These are phyloP conservation scores for Tarsius wallacei DNA, from an alignment of 2,797 vertebrate genomes.

Conservation along the genomic window DNA sequence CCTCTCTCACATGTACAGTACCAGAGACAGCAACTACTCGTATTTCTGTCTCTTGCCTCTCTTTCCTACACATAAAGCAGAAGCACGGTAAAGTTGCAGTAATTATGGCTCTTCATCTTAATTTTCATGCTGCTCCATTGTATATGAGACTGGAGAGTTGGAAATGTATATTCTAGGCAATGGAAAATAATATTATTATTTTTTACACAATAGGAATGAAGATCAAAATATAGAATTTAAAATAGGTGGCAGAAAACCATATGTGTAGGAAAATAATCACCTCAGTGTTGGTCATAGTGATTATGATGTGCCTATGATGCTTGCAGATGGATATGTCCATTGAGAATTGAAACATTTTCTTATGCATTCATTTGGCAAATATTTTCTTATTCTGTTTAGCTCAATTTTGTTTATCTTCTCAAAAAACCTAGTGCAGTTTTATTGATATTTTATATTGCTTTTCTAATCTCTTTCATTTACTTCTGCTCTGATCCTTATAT, in stretches of 20 bases:
- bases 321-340: neutral
- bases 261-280: neutral
- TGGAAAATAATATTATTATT: conserved; percentile 13
- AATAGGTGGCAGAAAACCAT: neutral
- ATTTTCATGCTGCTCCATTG: neutral
- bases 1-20: neutral
- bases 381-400: neutral
- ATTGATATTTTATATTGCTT: too few relatives aligned
- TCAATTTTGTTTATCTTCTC: too few relatives aligned
- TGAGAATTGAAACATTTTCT: neutral
- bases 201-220: neutral
- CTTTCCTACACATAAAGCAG: conserved; percentile 18
- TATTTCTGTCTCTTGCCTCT: neutral
- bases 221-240: neutral
- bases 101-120: accelerated
- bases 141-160: neutral
- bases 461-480: too few relatives aligned
- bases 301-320: neutral
- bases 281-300: neutral
- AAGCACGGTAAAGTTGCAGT: neutral
- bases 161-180: neutral
- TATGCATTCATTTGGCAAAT: neutral
- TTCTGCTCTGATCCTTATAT: too few relatives aligned
- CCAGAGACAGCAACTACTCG: neutral
- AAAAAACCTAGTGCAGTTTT: too few relatives aligned